Base-by-base conservation (phyloP, 1,140 invertebrate genomes). In the Teleopsis dalmanni region DNA sequence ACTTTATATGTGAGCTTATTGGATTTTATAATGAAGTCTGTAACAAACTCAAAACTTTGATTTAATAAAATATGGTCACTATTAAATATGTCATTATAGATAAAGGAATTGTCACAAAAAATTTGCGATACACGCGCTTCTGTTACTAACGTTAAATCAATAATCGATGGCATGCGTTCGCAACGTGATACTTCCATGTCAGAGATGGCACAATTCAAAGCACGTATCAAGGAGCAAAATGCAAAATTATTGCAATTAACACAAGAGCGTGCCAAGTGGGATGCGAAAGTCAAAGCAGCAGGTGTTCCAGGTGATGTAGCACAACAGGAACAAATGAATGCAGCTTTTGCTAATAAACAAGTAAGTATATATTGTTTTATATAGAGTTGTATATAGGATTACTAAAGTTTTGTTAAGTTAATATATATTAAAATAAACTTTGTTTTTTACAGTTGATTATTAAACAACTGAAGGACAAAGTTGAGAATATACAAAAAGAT, bases 141-240 rank as follows among this genome's bases (percentile, higher is more conserved):
- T 16, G 95, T 99, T 0, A 88, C 92, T 0, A 85, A 87, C 31
- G 87, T 95, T 0, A 98, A 98, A 72, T 81, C 85, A 2, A 91
- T 90, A 19, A 99, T 99, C 53, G 95, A 99, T 74, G 86, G 87
- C 4, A 98, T 99, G 95, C 75, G 95, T 42, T 81, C 81, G 0
- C 90, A 89, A 21, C 76, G 96, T 27, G 96, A 99, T 69, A 75
- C 83, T 1, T 91, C 91, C 55, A 81, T 96, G 72, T 79, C 83
- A 42, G 90, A 95, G 59, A 93, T 97, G 82, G 82, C 87, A 11
- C 80, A 84, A 36, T 74, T 96, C 4, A 95, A 98, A 65, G 81
- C 81, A 33, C 79, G 82, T 59, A 75, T 92, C 1, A 87, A 91
- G 58, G 90, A 92, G 59, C 82, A 92, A 57, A 94, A 87, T 67